Conservation (phyloP, 1,140 invertebrate genomes). For the Calephelis nemesis region DNA sequence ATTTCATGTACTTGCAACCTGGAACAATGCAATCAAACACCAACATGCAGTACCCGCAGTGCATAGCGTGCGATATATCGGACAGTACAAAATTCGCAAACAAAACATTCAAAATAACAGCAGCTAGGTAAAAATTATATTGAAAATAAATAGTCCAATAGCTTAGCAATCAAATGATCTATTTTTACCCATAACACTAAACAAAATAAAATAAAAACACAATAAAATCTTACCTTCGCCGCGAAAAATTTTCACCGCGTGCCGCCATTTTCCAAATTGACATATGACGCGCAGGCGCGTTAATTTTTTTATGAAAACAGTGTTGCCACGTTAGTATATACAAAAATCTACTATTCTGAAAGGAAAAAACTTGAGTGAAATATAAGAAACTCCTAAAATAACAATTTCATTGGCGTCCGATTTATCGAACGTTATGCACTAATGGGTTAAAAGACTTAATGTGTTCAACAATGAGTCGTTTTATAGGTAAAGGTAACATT, state of each 20-base stretch:
- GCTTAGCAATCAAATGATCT: too few relatives aligned
- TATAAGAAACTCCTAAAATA: background rate
- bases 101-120: background rate
- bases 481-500: too few relatives aligned
- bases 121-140: constrained; percentile 8
- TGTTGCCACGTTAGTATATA: too few relatives aligned
- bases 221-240: too few relatives aligned
- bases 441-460: background rate
- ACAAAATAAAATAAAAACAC: too few relatives aligned
- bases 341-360: too few relatives aligned
- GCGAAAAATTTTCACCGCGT: too few relatives aligned
- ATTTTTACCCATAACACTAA: too few relatives aligned
- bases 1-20: constrained; percentile 22
- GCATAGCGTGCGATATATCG: constrained; percentile 22
- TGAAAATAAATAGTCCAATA: background rate
- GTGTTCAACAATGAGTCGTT: too few relatives aligned
- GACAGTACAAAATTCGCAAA: constrained; percentile 10
- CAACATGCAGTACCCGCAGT: constrained; percentile 21
- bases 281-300: too few relatives aligned
- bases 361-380: background rate
- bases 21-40: constrained; percentile 21
- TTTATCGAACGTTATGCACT: constrained; percentile 12
- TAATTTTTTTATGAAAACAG: too few relatives aligned
- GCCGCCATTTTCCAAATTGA: too few relatives aligned
- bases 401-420: constrained; percentile 3